These are phyloP conservation scores for Rhizomys pruinosus DNA, from an alignment of 2,113 vertebrate species.

Conservation along the genomic window DNA sequence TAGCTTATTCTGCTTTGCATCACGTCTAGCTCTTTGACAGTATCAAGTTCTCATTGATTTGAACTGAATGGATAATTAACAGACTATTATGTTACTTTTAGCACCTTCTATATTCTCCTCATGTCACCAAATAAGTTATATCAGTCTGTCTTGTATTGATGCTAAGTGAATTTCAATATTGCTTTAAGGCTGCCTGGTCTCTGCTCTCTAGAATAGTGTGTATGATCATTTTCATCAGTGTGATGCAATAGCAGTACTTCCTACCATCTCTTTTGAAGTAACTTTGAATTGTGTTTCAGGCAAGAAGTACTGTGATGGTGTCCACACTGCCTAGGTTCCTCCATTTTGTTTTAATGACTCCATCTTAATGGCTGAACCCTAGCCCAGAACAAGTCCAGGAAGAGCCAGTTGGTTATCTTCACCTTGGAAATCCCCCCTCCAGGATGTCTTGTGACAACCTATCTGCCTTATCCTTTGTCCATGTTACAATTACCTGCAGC, in stretches of 20 bases:
- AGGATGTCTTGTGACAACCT: too few relatives aligned
- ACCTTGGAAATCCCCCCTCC: too few relatives aligned
- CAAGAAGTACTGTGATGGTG: too few relatives aligned
- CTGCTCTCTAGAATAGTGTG: neutral
- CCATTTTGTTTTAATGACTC: too few relatives aligned
- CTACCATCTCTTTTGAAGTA: neutral
- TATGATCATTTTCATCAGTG: neutral
- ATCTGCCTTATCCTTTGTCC: too few relatives aligned
- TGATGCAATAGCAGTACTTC: neutral
- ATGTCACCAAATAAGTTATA: neutral
- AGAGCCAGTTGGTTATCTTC: too few relatives aligned
- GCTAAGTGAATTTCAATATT: constrained; percentile 3
- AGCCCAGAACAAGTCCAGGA: too few relatives aligned
- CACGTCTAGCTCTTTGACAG: neutral
- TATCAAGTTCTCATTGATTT: neutral
- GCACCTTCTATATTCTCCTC: neutral
- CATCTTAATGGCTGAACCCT: too few relatives aligned
- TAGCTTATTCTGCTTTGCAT: neutral
- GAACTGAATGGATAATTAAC: neutral
- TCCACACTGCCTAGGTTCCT: too few relatives aligned
- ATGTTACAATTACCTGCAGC: too few relatives aligned
- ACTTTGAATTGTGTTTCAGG: neutral
- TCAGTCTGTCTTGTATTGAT: neutral
- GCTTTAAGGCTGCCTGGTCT: neutral
- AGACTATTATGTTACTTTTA: neutral